Base-by-base conservation (phyloP, 1,140 invertebrate species). In the Episyrphus balteatus region DNA sequence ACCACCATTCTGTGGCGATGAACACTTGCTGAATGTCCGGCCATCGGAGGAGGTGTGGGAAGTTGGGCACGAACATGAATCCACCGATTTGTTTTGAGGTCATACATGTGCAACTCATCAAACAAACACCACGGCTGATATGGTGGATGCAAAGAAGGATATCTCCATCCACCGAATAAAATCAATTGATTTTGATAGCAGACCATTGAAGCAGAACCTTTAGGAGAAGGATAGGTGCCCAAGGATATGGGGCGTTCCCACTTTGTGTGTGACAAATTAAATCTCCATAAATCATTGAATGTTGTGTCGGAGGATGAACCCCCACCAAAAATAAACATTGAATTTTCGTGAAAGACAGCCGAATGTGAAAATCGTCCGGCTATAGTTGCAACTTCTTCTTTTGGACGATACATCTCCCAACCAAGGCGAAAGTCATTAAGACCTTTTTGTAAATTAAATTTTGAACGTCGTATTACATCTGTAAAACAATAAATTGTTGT, bases 261-360 rank as follows among this genome's bases (percentile, higher is more conserved):
- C 54, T 81, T 75, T 60, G 89, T 75, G 39, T 78, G 83, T 8
- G 85, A 83, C 38, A 97, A 75, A 75, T 98, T 88, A 66, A 97
- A 82, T 53, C 79, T 77, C 94, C 94, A 98, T 9, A 98, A 74
- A 73, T 98, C 94, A 76, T 98, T 98, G 59, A 97, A 98, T 10
- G 93, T 92, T 15, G 94, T 97, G 56, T 84, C 85, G 33, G 88
- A 85, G 30, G 86, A 85, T n/a, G 92, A 94, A 1, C 94, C 94
- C 26, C 93, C 93, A 41, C 93, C 93, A 79, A 97, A 97, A 30
- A 97, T 80, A 68, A 90, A 97, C 88, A 97, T 88, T 3, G 78
- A 84, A 69, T 87, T 86, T 42, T 80, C 78, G 65, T 82, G 77
- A 47, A 85, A 81, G 60, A 85, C 92, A 38, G 91, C 87, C 52